A percentile compares a stretch with the other conserved stretches of the same genome.
Conservation (phyloP, 2,888 invertebrate species). For the Dicroscelio sp. region DNA sequence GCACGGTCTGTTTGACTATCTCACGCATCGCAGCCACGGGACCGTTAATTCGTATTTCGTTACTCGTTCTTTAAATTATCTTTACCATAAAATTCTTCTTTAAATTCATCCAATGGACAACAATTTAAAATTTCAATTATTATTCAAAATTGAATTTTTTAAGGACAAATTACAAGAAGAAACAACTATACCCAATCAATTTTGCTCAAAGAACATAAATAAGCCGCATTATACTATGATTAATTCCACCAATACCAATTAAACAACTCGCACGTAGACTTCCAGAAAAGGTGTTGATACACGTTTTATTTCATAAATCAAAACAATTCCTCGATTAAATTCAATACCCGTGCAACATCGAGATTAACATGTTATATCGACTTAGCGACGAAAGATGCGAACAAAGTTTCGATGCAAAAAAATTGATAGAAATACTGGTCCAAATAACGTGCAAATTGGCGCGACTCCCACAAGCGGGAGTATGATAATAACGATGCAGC, state of each 20-base stretch:
- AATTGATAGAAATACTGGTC: slow-evolving; percentile 83
- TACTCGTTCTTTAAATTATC: background rate
- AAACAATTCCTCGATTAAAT: too few relatives aligned
- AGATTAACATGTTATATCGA: slow-evolving; percentile 14
- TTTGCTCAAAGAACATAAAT: too few relatives aligned
- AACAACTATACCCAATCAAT: too few relatives aligned
- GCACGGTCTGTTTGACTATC: slow-evolving; percentile 90
- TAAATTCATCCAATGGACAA: too few relatives aligned
- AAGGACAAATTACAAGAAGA: too few relatives aligned
- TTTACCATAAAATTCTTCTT: background rate
- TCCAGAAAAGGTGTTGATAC: too few relatives aligned
- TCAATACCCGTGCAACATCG: background rate
- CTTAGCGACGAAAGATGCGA: background rate
- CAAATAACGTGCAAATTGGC: slow-evolving; percentile 90
- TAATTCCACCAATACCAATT: too few relatives aligned
- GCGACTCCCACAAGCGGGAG: slow-evolving; percentile 89
- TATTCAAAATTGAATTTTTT: too few relatives aligned
- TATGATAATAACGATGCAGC: slow-evolving; percentile 90
- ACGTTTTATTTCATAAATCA: background rate
- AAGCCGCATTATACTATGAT: too few relatives aligned
- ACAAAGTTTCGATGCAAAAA: slow-evolving; percentile 6
- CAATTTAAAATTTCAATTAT: too few relatives aligned
- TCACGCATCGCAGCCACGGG: slow-evolving; percentile 88
- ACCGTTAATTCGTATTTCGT: slow-evolving; percentile 70
- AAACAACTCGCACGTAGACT: too few relatives aligned